These are phyloP conservation scores for Sebastes itinus DNA, from an alignment of 2,797 vertebrate species.

Conservation along the genomic window DNA sequence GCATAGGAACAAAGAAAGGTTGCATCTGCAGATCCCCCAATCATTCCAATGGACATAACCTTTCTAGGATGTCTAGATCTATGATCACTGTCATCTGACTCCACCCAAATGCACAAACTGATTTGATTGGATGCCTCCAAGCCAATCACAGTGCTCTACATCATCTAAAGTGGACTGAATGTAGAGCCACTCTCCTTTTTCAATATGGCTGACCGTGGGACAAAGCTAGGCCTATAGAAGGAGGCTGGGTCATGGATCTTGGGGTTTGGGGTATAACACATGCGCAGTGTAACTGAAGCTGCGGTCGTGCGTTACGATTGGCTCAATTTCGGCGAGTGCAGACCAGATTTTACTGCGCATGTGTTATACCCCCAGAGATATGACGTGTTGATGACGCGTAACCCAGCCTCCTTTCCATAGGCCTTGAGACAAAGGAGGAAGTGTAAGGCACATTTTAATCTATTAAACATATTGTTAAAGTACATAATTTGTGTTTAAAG, in stretches of 20 bases:
- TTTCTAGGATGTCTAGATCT: neutral
- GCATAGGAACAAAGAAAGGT: neutral
- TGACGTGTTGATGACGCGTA: no score
- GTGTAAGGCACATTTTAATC: neutral
- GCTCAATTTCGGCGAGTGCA: no score
- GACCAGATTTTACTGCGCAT: no score
- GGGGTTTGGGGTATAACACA: no score
- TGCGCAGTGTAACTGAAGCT: no score
- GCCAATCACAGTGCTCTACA: neutral
- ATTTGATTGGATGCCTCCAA: neutral
- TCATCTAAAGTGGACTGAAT: no score
- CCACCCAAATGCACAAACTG: neutral
- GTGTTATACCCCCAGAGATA: no score
- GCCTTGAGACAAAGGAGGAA: neutral
- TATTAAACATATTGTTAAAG: neutral
- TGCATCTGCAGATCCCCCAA: neutral
- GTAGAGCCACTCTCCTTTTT: neutral
- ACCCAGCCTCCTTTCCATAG: no score
- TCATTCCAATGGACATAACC: neutral
- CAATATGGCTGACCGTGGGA: rapidly evolving
- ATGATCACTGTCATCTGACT: neutral
- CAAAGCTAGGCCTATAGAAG: no score
- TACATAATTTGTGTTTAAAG: neutral
- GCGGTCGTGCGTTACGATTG: no score
- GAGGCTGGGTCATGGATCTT: no score